Evolutionary conservation across 2,888 invertebrate genomes (phyloP), one percentile per base, ranked within the genome.

Genomic region (Philhelius pedissequus): DNA sequence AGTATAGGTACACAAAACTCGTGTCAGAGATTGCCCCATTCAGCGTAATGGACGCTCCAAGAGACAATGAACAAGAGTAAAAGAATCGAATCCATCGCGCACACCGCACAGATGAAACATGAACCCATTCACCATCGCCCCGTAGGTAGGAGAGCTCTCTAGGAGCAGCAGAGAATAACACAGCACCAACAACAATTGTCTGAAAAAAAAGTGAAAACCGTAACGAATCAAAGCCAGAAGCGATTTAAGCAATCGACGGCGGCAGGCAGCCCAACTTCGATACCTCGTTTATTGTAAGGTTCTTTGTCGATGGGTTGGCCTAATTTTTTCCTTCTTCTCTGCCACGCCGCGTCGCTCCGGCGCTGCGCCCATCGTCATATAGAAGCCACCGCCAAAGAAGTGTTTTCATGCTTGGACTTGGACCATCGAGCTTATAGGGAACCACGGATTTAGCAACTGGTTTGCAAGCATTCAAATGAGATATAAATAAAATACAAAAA

Each of bases 141-240:
- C 60, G 73, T 68, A 76, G 78, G 45, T 22, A 20, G 5, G 20
- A 43, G 43, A 43, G 18, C 45, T 45, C 38, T 52, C 74, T 69
- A 78, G 79, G 74, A 84, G 64, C 68, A 76, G 74, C 71, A 32
- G 58, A 69, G 32, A 32, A 74, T 9, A 43, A 40, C 48, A 22
- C 48, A 22, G 22, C 48, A 22, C 38, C 11, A 66, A 20, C 40
- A 81, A 27, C 20, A 75, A 52, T 11, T 32, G 30, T 9, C 18
- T 56, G 56, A 62, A 48, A 80, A 79, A 79, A 79, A 84, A 75
- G 83, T 84, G 82, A 84, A 84, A 84, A 80, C 80, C 76, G 75
- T 84, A 84, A 68, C 84, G 62, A 84, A 84, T 84, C 75, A 80
- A 84, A 80, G 84, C 84, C 75, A 84, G 84, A 84, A 84, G 84